A percentile compares a stretch with the other conserved stretches of the same genome.
Conservation (phyloP, 2,888 invertebrate species). For the Euspilapteryx auroguttella region DNA sequence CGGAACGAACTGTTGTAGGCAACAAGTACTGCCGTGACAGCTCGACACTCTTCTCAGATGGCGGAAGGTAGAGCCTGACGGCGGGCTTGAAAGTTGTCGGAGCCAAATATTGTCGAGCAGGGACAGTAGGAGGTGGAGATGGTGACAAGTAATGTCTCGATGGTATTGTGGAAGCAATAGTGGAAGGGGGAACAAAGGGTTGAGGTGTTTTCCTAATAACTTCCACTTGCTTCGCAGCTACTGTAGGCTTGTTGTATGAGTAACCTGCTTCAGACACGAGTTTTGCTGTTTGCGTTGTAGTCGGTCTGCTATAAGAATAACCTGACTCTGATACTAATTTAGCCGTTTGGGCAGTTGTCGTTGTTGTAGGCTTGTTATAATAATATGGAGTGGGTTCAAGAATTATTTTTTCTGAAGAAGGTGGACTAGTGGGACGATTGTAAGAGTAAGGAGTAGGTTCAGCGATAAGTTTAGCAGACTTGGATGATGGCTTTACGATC, state of each 20-base stretch:
- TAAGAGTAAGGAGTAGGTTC: constrained; percentile 8
- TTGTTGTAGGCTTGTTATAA: constrained; percentile 13
- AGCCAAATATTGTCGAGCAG: constrained; percentile 22
- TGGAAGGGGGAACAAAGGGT: constrained; percentile 17
- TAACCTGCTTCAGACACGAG: constrained; percentile 2
- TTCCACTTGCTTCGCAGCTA: constrained; percentile 16
- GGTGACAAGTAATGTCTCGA: constrained; percentile 14
- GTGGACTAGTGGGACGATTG: constrained; percentile 14
- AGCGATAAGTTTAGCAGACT: constrained; percentile 6
- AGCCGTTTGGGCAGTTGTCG: constrained; percentile 8
- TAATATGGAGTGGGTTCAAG: constrained; percentile 7
- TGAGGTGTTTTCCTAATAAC: constrained; percentile 15
- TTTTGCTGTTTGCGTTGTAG: constrained; percentile 1
- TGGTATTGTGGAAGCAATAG: constrained; percentile 15
- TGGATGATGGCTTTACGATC: constrained; percentile 36
- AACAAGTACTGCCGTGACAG: constrained; percentile 27
- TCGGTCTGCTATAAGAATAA: constrained; percentile 12
- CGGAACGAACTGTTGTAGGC: constrained; percentile 16
- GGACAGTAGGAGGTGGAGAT: constrained; percentile 18
- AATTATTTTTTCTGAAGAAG: constrained; percentile 12
- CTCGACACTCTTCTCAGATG: constrained; percentile 14
- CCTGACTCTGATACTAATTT: constrained; percentile 1
- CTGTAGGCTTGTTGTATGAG: constrained; percentile 14
- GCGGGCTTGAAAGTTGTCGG: constrained; percentile 33
- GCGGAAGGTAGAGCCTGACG: constrained; percentile 28